Conservation (phyloP, 1,140 invertebrate species). For the Philaenus spumarius region DNA sequence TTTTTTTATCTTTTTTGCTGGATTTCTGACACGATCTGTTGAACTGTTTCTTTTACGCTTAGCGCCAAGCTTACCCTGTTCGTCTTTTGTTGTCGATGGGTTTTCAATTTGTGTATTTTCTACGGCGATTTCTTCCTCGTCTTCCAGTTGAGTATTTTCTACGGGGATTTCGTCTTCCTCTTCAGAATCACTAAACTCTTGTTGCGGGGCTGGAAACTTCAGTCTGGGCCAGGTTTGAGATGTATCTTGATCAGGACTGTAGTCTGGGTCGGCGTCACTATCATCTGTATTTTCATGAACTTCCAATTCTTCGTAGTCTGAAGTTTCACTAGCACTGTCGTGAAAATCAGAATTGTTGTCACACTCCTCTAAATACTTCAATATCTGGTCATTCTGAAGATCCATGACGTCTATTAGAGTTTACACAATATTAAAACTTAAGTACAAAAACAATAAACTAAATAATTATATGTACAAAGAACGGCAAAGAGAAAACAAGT, state of each 20-base stretch:
- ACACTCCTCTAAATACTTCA: conserved; percentile 1
- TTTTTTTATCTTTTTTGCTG: neutral
- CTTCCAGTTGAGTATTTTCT: too few species aligned
- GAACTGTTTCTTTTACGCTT: neutral
- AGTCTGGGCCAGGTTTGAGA: neutral
- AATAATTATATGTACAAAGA: too few species aligned
- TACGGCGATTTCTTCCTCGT: too few species aligned
- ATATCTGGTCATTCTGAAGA: conserved; percentile 1
- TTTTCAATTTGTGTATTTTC: neutral
- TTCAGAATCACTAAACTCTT: neutral
- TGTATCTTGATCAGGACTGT: conserved; percentile 6
- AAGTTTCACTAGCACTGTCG: conserved; percentile 7
- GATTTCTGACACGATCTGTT: neutral
- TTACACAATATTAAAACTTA: too few species aligned
- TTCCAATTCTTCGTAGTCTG: neutral
- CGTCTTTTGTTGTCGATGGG: neutral
- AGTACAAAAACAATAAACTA: too few species aligned
- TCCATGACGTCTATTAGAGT: too few species aligned
- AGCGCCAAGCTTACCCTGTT: neutral
- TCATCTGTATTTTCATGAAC: conserved; percentile 6
- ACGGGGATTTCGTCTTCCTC: neutral
- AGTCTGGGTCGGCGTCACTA: conserved; percentile 3
- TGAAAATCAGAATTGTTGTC: conserved; percentile 3
- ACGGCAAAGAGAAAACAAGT: too few species aligned
- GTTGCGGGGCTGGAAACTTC: neutral